A percentile compares a stretch with the other conserved stretches of the same genome.
These are phyloP conservation scores for Madoqua kirkii DNA, from an alignment of 2,113 vertebrate species.

Conservation along the genomic window DNA sequence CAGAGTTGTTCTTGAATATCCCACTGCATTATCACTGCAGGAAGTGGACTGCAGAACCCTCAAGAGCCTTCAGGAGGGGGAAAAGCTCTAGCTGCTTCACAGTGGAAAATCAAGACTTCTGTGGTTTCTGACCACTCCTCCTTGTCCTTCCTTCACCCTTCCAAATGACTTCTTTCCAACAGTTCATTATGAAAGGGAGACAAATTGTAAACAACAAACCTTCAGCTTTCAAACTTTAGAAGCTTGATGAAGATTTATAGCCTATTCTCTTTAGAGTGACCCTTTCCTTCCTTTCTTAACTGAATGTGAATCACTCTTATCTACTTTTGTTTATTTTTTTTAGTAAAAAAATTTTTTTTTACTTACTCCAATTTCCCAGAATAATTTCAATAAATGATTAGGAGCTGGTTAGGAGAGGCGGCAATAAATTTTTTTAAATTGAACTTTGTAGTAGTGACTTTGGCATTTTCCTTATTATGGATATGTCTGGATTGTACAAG, in stretches of 20 bases:
- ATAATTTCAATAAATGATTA: slow-evolving; percentile 64
- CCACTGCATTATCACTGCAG: neutral
- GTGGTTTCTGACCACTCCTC: neutral
- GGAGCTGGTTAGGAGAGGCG: slow-evolving; percentile 6
- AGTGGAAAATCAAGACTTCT: neutral
- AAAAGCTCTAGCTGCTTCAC: neutral
- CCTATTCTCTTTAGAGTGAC: slow-evolving; percentile 46
- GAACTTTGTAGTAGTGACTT: slow-evolving; percentile 41
- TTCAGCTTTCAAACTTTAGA: slow-evolving; percentile 16
- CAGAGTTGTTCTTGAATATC: neutral
- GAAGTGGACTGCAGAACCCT: neutral
- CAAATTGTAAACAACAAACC: slow-evolving; percentile 1
- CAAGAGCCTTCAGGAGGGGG: neutral
- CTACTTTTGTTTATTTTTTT: slow-evolving; percentile 36
- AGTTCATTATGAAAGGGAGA: neutral
- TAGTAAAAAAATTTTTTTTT: neutral
- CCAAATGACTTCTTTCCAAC: neutral
- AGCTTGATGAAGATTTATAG: slow-evolving; percentile 32
- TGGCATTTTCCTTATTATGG: slow-evolving; percentile 48
- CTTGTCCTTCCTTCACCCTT: neutral
- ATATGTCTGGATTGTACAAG: slow-evolving; percentile 48
- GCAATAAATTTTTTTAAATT: slow-evolving; percentile 1
- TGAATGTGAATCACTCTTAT: slow-evolving; percentile 39
- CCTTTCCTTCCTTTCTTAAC: slow-evolving; percentile 54
- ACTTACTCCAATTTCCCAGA: slow-evolving; percentile 48